Evolutionary conservation across 2,113 vertebrate species (phyloP).

Genomic region (Prunella fulvescens): DNA sequence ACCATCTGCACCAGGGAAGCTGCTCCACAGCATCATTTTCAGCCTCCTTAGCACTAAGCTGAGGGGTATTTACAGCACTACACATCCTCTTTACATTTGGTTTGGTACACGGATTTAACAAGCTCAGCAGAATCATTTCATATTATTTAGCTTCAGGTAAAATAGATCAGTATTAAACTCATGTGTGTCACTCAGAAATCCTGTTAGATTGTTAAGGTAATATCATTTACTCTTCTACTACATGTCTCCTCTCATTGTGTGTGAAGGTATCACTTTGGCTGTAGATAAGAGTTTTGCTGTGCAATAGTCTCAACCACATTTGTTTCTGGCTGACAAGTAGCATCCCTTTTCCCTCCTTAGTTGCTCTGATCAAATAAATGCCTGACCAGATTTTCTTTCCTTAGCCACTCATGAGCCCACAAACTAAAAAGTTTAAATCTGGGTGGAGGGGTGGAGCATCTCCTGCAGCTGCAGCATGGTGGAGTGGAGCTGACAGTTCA

Average conservation of each 20-base stretch:
- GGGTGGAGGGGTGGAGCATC: accelerated
- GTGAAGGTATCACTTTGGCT: background rate
- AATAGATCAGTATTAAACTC: background rate
- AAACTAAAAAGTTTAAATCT: background rate
- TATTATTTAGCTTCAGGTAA: background rate
- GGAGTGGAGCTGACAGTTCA: background rate
- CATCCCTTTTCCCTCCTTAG: background rate
- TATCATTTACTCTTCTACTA: background rate
- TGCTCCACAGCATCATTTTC: background rate
- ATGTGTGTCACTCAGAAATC: background rate
- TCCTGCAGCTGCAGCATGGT: background rate
- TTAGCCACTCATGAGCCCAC: background rate
- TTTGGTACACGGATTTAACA: background rate
- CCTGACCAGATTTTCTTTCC: background rate
- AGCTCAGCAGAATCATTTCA: background rate
- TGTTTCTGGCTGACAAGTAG: background rate
- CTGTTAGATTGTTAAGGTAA: background rate
- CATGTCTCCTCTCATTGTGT: background rate
- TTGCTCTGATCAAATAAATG: background rate
- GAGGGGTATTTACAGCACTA: background rate
- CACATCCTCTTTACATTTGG: background rate
- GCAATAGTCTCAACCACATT: background rate
- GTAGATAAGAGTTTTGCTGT: background rate
- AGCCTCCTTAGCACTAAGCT: background rate
- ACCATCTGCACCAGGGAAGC: background rate